Conservation (phyloP, 2,888 invertebrate species). For the Anticlea derivata region DNA sequence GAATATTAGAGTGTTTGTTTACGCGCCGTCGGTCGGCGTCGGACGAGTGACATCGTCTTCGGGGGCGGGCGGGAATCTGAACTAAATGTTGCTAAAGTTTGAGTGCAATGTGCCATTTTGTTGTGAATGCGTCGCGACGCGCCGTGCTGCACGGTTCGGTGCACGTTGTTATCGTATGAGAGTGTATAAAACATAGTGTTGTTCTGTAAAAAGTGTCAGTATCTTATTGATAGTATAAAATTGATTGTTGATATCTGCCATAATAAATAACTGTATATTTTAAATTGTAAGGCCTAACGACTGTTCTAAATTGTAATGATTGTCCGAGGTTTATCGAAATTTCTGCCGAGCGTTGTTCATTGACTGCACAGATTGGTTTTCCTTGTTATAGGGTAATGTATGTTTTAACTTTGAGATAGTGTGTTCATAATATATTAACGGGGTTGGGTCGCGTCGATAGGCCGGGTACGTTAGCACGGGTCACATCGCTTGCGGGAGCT, state of each 20-base stretch:
- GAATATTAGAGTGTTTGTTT: slow-evolving; percentile 46
- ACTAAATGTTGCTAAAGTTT: slow-evolving; percentile 7
- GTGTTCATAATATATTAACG: slow-evolving; percentile 22
- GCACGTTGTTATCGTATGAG: slow-evolving; percentile 62
- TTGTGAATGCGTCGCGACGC: slow-evolving; percentile 40
- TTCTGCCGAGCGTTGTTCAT: slow-evolving; percentile 51
- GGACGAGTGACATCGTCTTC: slow-evolving; percentile 22
- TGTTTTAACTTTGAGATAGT: slow-evolving; percentile 19
- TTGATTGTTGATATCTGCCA: slow-evolving; percentile 82
- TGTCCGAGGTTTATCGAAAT: slow-evolving; percentile 59
- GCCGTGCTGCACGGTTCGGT: slow-evolving; percentile 42
- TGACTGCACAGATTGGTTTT: slow-evolving; percentile 47
- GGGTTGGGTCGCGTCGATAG: slow-evolving; percentile 35
- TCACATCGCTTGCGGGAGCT: slow-evolving; percentile 44
- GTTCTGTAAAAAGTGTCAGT: slow-evolving; percentile 75
- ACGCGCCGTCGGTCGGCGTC: slow-evolving; percentile 44
- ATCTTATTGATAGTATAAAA: slow-evolving; percentile 71
- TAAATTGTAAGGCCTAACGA: slow-evolving; percentile 80
- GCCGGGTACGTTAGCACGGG: slow-evolving; percentile 25
- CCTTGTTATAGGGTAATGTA: slow-evolving; percentile 51
- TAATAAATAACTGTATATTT: slow-evolving; percentile 80
- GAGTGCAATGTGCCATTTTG: slow-evolving; percentile 66
- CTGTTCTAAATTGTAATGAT: slow-evolving; percentile 77
- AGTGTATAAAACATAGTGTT: slow-evolving; percentile 61
- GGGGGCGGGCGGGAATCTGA: slow-evolving; percentile 34